Percentiles rank a stretch among this genome's conserved stretches.
These are phyloP conservation scores for Tyrophagus putrescentiae DNA, from an alignment of 1,140 invertebrate genomes.

Conservation along the genomic window DNA sequence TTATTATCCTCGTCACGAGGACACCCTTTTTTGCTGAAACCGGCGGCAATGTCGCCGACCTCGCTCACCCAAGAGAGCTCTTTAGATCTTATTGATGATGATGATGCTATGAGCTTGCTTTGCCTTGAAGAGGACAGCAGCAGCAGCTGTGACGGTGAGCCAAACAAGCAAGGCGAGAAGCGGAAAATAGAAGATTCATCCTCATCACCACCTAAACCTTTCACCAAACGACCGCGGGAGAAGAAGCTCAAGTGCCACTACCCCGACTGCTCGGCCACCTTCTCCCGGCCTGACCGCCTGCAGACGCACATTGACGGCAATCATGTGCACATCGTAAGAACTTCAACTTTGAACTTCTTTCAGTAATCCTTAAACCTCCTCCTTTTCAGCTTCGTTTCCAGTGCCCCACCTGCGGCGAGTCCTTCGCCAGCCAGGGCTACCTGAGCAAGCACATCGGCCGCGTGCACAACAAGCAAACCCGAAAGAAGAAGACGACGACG, in stretches of 20 bases:
- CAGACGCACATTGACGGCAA: background rate
- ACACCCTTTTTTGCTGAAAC: too few species aligned
- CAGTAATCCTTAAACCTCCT: too few species aligned
- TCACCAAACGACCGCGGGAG: too few species aligned
- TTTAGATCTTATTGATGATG: background rate
- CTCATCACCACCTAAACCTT: too few species aligned
- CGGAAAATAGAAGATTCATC: background rate
- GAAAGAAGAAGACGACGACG: too few species aligned
- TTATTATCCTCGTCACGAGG: too few species aligned
- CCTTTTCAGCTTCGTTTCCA: background rate
- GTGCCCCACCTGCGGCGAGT: background rate
- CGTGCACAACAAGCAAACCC: background rate
- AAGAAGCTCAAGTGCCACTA: background rate
- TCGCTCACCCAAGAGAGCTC: too few species aligned
- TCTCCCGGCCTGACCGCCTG: background rate
- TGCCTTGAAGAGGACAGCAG: background rate
- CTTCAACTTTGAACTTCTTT: conserved; percentile 1
- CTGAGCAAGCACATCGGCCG: background rate
- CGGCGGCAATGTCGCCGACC: too few species aligned
- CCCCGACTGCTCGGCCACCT: background rate
- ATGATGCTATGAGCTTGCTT: background rate
- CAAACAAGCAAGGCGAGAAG: background rate
- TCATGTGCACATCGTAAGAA: background rate
- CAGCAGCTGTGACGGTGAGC: too few species aligned
- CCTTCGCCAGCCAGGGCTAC: conserved; percentile 5